Conservation (phyloP, 2,888 invertebrate species). For the Melanchra persicariae region DNA sequence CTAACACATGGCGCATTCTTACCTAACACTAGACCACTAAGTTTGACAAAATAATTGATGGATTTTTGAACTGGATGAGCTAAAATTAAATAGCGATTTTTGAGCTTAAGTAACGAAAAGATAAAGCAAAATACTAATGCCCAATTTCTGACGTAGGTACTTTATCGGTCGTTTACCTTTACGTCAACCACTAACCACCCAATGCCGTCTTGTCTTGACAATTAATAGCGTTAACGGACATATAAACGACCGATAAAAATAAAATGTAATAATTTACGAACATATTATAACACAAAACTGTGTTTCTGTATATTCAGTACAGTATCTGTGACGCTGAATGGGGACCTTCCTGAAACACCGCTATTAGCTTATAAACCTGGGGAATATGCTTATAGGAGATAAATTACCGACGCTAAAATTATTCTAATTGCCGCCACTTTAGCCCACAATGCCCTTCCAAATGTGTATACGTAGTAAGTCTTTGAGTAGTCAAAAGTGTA, state of each 20-base stretch:
- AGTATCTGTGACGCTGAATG: slow-evolving; percentile 10
- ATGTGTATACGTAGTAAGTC: slow-evolving; percentile 10
- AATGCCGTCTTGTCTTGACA: too few species aligned
- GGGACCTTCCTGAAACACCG: slow-evolving; percentile 14
- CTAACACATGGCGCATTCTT: neutral
- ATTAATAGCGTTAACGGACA: too few species aligned
- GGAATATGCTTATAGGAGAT: slow-evolving; percentile 28
- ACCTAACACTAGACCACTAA: neutral
- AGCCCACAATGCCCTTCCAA: slow-evolving; percentile 12
- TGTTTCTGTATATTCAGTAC: slow-evolving; percentile 33
- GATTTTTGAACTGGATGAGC: neutral
- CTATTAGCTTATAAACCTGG: slow-evolving; percentile 32
- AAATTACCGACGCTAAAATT: slow-evolving; percentile 23
- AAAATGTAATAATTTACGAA: neutral
- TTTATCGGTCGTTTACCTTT: too few species aligned
- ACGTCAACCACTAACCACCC: too few species aligned
- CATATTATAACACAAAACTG: neutral
- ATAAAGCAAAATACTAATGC: neutral
- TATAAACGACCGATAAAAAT: neutral
- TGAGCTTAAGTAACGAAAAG: neutral
- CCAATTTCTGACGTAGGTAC: too few species aligned
- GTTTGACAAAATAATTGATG: neutral
- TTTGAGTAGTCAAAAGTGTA: slow-evolving; percentile 11
- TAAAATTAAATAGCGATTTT: neutral
- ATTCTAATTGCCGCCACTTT: slow-evolving; percentile 29